Percentiles rank a stretch among this genome's conserved stretches.
phyloP scores from a whole-genome alignment of 2,888 invertebrate species.

The Quadroppia sp. region DNA sequence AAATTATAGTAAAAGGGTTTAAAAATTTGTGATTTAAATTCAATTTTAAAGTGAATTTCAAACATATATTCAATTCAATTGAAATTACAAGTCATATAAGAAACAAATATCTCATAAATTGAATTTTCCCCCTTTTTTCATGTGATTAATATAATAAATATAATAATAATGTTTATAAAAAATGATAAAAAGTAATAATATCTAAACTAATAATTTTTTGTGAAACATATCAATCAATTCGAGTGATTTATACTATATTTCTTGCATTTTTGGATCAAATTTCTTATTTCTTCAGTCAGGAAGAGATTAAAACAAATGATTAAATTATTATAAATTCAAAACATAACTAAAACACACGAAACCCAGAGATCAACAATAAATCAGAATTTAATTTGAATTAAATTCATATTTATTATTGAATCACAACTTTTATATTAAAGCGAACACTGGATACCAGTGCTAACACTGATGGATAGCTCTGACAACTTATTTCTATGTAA shows the following conservation, averaged over 20 bases:
- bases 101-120: too few species aligned
- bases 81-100: too few species aligned
- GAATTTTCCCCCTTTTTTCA: too few species aligned
- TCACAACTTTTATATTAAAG: too few species aligned
- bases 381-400: slow-evolving; percentile 4
- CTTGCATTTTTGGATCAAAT: neutral
- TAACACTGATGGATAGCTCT: too few species aligned
- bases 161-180: neutral
- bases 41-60: too few species aligned
- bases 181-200: neutral
- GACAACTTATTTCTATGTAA: slow-evolving; percentile 7
- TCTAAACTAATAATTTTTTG: slow-evolving; percentile 6
- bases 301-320: neutral
- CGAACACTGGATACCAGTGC: too few species aligned
- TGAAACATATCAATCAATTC: neutral
- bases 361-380: slow-evolving; percentile 8
- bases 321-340: neutral
- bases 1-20: too few species aligned
- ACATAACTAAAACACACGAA: neutral
- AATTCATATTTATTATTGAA: neutral
- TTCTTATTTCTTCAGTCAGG: neutral
- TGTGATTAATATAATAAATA: neutral
- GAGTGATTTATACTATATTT: neutral
- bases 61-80: too few species aligned
- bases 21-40: too few species aligned